These are phyloP conservation scores for Dorcus hopei DNA, from an alignment of 2,888 invertebrate species.

Conservation along the genomic window DNA sequence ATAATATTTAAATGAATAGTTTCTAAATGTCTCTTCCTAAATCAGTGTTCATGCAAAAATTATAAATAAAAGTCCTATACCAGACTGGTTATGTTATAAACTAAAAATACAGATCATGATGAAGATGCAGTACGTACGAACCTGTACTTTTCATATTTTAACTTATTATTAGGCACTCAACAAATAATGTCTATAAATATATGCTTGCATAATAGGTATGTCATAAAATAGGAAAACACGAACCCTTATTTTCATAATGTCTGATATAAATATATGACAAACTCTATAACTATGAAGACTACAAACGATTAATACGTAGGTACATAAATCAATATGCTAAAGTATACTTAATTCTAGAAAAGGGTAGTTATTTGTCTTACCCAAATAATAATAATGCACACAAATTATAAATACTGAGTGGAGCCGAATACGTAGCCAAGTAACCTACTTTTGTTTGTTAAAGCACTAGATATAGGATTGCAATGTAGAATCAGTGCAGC, in stretches of 20 bases:
- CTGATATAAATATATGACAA: constrained; percentile 15
- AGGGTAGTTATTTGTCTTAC: constrained; percentile 19
- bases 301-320: constrained; percentile 39
- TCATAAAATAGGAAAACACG: constrained; percentile 39
- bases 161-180: constrained; percentile 43
- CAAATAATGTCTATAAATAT: constrained; percentile 45
- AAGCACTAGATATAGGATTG: constrained; percentile 48
- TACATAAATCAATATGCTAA: constrained; percentile 40
- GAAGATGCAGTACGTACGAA: constrained; percentile 1
- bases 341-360: constrained; percentile 21
- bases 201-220: constrained; percentile 25
- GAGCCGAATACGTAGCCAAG: constrained; percentile 32
- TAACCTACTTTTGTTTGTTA: constrained; percentile 35
- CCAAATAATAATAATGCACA: constrained; percentile 37
- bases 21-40: constrained; percentile 10
- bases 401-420: constrained; percentile 26
- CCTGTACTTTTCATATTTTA: constrained; percentile 12
- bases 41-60: constrained; percentile 10
- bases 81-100: neutral
- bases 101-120: constrained; percentile 11
- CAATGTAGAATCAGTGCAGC: constrained; percentile 45
- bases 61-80: neutral
- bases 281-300: constrained; percentile 20
- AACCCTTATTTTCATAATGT: constrained; percentile 23
- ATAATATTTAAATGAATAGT: constrained; percentile 15